Conservation (phyloP, 2,888 invertebrate species). For the Morinoia aosen region DNA sequence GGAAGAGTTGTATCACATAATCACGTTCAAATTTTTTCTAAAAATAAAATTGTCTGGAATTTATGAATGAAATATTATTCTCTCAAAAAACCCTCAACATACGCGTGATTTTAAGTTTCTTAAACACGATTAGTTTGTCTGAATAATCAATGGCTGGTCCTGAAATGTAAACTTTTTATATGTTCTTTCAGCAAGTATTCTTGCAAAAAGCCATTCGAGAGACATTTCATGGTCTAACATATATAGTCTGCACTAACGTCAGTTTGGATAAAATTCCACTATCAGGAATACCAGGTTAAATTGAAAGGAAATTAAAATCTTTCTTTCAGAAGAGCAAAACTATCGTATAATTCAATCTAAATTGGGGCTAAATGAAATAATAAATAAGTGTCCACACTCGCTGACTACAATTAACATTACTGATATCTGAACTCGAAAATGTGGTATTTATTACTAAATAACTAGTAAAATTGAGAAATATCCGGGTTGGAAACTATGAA, state of each 20-base stretch:
- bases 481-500: not conserved
- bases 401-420: not conserved
- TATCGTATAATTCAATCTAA: not conserved
- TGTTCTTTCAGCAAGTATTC: no score
- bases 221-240: not conserved
- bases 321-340: not conserved
- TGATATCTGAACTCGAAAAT: not conserved
- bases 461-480: not conserved
- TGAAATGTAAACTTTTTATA: no score
- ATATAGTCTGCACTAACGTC: not conserved
- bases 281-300: not conserved
- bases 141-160: no score
- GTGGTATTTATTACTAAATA: not conserved
- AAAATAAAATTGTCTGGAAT: no score
- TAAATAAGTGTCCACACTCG: not conserved
- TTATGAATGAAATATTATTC: no score
- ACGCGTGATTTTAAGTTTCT: no score
- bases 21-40: no score
- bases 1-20: no score
- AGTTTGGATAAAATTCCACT: not conserved
- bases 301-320: not conserved
- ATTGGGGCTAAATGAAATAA: not conserved
- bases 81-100: no score
- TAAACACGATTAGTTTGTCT: no score
- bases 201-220: not conserved